Conservation (phyloP, 1,140 invertebrate species). For the Neodiprion pinetum region DNA sequence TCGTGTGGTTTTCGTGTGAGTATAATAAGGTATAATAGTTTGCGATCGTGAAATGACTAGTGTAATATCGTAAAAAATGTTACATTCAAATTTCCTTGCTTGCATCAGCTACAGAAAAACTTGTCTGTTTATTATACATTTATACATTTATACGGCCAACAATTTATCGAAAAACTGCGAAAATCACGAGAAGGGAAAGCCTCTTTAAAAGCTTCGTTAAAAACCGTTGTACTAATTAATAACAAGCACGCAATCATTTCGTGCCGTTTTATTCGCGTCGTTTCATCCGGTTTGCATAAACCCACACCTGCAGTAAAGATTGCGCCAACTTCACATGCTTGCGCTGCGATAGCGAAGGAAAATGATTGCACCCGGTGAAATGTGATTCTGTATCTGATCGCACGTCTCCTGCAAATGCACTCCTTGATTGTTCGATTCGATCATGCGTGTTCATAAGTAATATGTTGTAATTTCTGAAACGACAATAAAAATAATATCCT, state of each 20-base stretch:
- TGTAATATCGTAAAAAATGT: background rate
- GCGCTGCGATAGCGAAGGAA: background rate
- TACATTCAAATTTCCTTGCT: background rate
- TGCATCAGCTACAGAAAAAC: background rate
- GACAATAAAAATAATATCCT: background rate
- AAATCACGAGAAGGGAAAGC: background rate
- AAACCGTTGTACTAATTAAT: background rate
- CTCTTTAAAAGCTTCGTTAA: constrained; percentile 1
- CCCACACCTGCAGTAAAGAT: background rate
- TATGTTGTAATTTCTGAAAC: background rate
- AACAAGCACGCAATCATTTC: background rate
- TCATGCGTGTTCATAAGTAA: background rate
- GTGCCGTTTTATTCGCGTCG: background rate
- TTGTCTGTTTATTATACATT: background rate
- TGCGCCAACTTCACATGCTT: background rate
- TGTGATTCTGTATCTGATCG: background rate
- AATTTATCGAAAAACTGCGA: background rate
- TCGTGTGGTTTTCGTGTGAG: background rate
- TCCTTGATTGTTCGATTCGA: background rate
- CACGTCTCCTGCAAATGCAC: background rate
- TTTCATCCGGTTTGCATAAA: background rate
- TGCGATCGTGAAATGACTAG: background rate
- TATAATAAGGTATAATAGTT: too few species aligned
- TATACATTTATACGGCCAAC: background rate
- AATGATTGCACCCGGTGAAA: background rate